Evolutionary conservation across 2,888 invertebrate species (phyloP).

Genomic region (Dendrolimus houi): DNA sequence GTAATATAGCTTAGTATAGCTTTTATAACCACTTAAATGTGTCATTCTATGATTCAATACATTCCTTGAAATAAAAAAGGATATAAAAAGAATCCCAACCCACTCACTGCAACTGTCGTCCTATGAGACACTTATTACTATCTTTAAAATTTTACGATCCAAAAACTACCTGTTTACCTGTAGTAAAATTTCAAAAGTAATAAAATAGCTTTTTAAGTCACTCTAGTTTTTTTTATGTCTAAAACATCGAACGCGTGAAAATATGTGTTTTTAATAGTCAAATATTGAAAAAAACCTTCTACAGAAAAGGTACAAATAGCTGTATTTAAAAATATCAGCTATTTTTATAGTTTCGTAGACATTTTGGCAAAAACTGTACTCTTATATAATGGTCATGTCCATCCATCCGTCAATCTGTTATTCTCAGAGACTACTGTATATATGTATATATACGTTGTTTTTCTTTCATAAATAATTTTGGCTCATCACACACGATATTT

Average conservation of each 20-base stretch:
- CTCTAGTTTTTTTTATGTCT: constrained; percentile 27
- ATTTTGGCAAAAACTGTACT: no score
- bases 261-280: constrained; percentile 59
- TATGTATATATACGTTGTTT: no score
- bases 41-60: no score
- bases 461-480: no score
- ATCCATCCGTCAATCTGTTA: no score
- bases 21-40: no score
- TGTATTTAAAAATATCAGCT: constrained; percentile 12
- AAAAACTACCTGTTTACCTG: constrained; percentile 49
- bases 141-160: constrained; percentile 45
- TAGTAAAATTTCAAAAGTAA: constrained; percentile 53
- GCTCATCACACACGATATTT: no score
- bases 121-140: constrained; percentile 24
- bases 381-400: no score
- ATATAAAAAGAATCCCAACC: constrained; percentile 19
- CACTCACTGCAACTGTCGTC: constrained; percentile 25
- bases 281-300: constrained; percentile 10
- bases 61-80: neutral
- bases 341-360: no score
- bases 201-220: constrained; percentile 58
- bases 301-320: no score
- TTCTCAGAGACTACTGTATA: no score
- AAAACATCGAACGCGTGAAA: constrained; percentile 54
- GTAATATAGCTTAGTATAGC: no score